Base-by-base conservation (phyloP, 1,140 invertebrate genomes). In the Diorhabda elongata region DNA sequence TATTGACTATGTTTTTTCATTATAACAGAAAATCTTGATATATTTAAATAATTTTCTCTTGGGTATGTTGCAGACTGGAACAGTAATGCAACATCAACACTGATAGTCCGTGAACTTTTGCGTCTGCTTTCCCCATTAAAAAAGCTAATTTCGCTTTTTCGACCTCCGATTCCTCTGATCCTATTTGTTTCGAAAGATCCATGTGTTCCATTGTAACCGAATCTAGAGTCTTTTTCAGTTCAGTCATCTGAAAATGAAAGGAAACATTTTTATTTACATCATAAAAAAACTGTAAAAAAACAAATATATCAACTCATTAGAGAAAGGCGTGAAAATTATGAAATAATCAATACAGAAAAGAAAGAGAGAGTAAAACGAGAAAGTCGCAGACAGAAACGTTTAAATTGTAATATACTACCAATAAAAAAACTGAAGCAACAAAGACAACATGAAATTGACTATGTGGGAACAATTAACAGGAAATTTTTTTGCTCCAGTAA, bases 71-170 rank as follows among this genome's bases (percentile, higher is more conserved):
- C 47, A 94, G 81, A 5, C 91, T 92, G 2, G 92, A 88, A 80
- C 92, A 96, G 82, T 92, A 94, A 80, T 95, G 92, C 70, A 95
- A 81, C 87, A 95, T 89, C 44, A 95, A 83, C 42, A 94, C 88
- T 43, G 92, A 92, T 66, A 96, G 80, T 2, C 91, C 91, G 78
- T 93, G 90, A 3, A 91, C 88, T 75, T 90, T 88, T 70, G 90
- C 85, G 77, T 93, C 91, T 42, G 88, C 89, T 77, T 91, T 87
- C 63, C 79, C 83, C 70, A 86, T 86, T 73, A 85, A 77, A 78
- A 81, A 83, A 67, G 78, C 81, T 61, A 87, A 78, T 75, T 84
- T 86, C 6, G 82, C 80, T 72, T 82, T 88, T 73, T 87, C 87
- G 60, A 82, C 80, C 66, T 85, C 81, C 69, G 84, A 77, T 74